Evolutionary conservation across 1,140 invertebrate species (phyloP).

Genomic region (Platorchestia sp.): DNA sequence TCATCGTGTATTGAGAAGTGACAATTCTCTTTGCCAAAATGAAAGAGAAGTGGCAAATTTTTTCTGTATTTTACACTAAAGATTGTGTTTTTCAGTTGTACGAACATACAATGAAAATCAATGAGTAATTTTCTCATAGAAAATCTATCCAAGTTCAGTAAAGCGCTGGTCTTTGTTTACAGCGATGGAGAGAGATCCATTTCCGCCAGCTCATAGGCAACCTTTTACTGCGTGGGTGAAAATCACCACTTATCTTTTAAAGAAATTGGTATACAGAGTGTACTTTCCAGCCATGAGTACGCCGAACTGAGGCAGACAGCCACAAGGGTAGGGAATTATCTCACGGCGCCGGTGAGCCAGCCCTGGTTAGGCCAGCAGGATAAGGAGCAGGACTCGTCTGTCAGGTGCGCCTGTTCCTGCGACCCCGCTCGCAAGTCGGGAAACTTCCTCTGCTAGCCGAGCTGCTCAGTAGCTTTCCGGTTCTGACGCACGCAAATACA

Average conservation of each 20-base stretch:
- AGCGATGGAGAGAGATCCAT: neutral
- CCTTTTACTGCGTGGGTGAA: neutral
- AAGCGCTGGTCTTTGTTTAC: neutral
- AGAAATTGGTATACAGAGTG: neutral
- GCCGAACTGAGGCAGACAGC: neutral
- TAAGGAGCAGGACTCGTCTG: neutral
- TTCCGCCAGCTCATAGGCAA: neutral
- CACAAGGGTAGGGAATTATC: neutral
- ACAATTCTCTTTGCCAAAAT: neutral
- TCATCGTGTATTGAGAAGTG: neutral
- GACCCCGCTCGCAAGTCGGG: neutral
- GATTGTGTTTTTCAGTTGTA: neutral
- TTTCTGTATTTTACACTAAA: neutral
- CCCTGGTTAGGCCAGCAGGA: neutral
- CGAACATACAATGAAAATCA: neutral
- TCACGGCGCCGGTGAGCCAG: neutral
- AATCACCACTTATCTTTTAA: neutral
- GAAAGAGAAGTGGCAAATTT: too few relatives aligned
- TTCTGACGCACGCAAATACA: neutral
- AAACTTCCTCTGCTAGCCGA: neutral
- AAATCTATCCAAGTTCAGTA: neutral
- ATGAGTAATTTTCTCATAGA: neutral
- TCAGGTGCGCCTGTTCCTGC: neutral
- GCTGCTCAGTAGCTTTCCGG: neutral
- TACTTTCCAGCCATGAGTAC: neutral